Base-by-base conservation (phyloP, 1,140 invertebrate species). In the Linepithema humile region DNA sequence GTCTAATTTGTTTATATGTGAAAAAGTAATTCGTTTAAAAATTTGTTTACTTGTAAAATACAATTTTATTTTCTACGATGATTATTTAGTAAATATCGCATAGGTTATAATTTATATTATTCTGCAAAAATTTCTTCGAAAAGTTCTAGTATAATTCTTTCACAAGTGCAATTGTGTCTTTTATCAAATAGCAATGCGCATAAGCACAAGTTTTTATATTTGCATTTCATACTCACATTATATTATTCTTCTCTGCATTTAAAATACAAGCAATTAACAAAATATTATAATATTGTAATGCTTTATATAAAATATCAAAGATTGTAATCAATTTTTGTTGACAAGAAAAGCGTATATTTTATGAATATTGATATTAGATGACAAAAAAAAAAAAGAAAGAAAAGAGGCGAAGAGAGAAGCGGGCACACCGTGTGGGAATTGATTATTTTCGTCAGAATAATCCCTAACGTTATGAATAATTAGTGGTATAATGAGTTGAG, bases 401-500 rank as follows among this genome's bases (percentile, higher is more conserved):
- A 45, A 83, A 86, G 77, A 50, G 69, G 60, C 20, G 15, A 20
- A 50, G 82, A 85, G 73, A 84, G 88, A 75, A 75, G 48, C 38
- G 72, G 55, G 53, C 45, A 74, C 69, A 75, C 83, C n/a, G n/a
- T 89, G 90, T 91, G 90, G 90, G 92, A 92, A 92, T 90, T 91
- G 88, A 89, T 90, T 92, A 91, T 91, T 93, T 92, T 92, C 83
- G 74, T 88, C 84, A 83, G 91, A 93, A 92, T 92, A 92, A 92
- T 91, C 84, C 85, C 88, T 82, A 90, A 90, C 92, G 92, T 92
- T 93, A 88, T 92, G 90, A 94, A 94, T 94, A 94, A 94, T 94
- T 94, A 94, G 94, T 93, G 90, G 89, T 93, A 94, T 94, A 94
- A 94, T 94, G 94, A 94, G 93, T 90, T 92, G 91, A 94, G 94